Conservation (phyloP, 2,113 vertebrate genomes). For the Ammodytes dubius region DNA sequence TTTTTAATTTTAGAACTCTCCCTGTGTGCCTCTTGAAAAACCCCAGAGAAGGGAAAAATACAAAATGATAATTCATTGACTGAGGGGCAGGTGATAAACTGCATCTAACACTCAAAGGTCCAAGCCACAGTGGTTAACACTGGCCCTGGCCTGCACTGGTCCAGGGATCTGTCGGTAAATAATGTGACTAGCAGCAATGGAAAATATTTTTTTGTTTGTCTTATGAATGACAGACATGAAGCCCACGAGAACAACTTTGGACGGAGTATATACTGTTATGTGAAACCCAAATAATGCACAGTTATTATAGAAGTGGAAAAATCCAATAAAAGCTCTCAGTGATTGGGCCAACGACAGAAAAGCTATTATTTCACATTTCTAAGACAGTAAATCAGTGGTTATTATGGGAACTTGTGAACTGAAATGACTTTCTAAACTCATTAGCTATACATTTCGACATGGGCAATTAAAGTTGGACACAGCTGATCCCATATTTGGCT, state of each 20-base stretch:
- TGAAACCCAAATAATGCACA: conserved; percentile 76
- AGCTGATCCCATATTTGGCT: conserved; percentile 64
- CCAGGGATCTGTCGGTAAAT: conserved; percentile 33
- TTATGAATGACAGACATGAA: conserved; percentile 68
- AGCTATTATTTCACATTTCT: conserved; percentile 76
- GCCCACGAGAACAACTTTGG: conserved; percentile 57
- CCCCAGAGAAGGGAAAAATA: conserved; percentile 26
- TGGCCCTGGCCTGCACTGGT: conserved; percentile 14
- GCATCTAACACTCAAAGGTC: not conserved
- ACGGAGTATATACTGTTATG: conserved; percentile 49
- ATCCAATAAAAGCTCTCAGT: conserved; percentile 78
- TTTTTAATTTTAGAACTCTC: conserved; percentile 87
- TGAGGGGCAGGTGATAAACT: conserved; percentile 11
- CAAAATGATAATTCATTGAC: not conserved
- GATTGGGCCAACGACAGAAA: conserved; percentile 73
- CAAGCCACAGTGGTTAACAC: conserved; percentile 31
- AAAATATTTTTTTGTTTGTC: conserved; percentile 68
- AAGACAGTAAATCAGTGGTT: conserved; percentile 76
- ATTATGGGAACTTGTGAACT: conserved; percentile 74
- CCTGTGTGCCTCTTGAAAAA: conserved; percentile 80
- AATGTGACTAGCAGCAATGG: conserved; percentile 69
- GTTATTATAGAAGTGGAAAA: conserved; percentile 76
- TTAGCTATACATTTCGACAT: conserved; percentile 62
- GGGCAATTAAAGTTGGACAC: conserved; percentile 67
- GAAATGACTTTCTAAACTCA: conserved; percentile 69